These are phyloP conservation scores for Chromis chromis DNA, from an alignment of 2,797 vertebrate genomes.

Conservation along the genomic window DNA sequence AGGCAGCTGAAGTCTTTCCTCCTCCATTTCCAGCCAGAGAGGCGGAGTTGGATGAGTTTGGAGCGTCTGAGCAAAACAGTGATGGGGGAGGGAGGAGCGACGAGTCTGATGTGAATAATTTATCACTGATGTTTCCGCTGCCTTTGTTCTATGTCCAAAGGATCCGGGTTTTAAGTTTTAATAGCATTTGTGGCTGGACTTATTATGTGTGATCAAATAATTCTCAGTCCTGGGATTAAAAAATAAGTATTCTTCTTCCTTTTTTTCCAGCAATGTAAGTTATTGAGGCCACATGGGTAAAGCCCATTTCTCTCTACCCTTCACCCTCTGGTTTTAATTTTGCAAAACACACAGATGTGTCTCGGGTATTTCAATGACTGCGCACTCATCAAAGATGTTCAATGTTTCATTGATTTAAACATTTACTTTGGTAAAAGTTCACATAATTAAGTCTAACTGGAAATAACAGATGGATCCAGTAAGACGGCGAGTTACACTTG, in stretches of 20 bases:
- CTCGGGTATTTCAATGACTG: constrained; percentile 68
- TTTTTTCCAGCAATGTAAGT: constrained; percentile 70
- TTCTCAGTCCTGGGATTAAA: constrained; percentile 77
- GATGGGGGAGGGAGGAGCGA: constrained; percentile 66
- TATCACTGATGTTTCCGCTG: constrained; percentile 79
- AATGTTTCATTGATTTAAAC: constrained; percentile 79
- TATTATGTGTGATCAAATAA: constrained; percentile 86
- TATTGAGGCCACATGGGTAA: constrained; percentile 73
- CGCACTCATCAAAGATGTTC: constrained; percentile 62
- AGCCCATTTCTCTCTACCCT: constrained; percentile 59
- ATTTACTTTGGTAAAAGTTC: constrained; percentile 78
- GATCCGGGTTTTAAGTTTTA: constrained; percentile 81
- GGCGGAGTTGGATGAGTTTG: constrained; percentile 68
- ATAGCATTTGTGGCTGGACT: constrained; percentile 81
- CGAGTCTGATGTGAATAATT: constrained; percentile 85
- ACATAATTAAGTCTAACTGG: constrained; percentile 64
- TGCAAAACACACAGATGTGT: constrained; percentile 73
- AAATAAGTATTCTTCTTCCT: constrained; percentile 62
- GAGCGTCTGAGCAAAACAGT: constrained; percentile 73
- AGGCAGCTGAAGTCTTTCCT: constrained; percentile 49
- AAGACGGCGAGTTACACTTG: constrained; percentile 36
- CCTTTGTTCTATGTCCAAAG: constrained; percentile 85
- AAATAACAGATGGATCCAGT: constrained; percentile 70
- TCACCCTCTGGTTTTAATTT: constrained; percentile 75
- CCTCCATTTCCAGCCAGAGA: constrained; percentile 47